phyloP scores from a whole-genome alignment of 2,888 invertebrate genomes.

The Trichopria drosophilae region DNA sequence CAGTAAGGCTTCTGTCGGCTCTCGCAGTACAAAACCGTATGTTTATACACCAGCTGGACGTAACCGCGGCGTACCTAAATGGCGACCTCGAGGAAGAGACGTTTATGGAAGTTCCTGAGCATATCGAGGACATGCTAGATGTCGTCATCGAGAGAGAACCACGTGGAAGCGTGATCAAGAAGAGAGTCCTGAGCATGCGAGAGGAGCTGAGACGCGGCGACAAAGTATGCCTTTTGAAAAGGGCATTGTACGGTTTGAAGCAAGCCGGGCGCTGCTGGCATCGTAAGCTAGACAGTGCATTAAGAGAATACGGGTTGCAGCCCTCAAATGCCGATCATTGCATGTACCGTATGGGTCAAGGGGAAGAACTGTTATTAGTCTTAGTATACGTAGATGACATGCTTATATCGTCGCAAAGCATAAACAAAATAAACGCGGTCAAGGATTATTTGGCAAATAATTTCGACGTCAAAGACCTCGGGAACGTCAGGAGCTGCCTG shows the following conservation, averaged over 20 bases:
- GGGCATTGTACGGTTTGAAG: slow-evolving; percentile 20
- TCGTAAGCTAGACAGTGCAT: slow-evolving; percentile 1
- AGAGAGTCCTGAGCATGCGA: slow-evolving; percentile 9
- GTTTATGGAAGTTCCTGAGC: slow-evolving; percentile 6
- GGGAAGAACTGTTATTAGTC: background rate
- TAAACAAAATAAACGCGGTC: background rate
- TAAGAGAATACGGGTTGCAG: slow-evolving; percentile 6
- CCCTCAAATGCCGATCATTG: slow-evolving; percentile 13
- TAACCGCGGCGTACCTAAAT: slow-evolving; percentile 37
- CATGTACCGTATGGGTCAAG: slow-evolving; percentile 6
- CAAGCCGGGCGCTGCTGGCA: slow-evolving; percentile 25
- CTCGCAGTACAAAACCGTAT: slow-evolving; percentile 30
- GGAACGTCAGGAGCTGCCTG: slow-evolving; percentile 1
- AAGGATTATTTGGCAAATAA: background rate
- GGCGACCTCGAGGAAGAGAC: slow-evolving; percentile 30
- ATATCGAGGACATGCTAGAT: slow-evolving; percentile 2
- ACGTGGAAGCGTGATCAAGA: background rate
- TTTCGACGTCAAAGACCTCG: slow-evolving; percentile 13
- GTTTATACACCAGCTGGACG: slow-evolving; percentile 34
- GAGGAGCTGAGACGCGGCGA: slow-evolving; percentile 4
- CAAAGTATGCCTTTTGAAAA: slow-evolving; percentile 15
- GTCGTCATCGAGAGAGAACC: background rate
- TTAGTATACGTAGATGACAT: slow-evolving; percentile 25
- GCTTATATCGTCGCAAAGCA: too few species aligned
- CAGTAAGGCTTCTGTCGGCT: slow-evolving; percentile 25